phyloP scores from a whole-genome alignment of 1,140 invertebrate genomes.

The Heliconius melpomene region DNA sequence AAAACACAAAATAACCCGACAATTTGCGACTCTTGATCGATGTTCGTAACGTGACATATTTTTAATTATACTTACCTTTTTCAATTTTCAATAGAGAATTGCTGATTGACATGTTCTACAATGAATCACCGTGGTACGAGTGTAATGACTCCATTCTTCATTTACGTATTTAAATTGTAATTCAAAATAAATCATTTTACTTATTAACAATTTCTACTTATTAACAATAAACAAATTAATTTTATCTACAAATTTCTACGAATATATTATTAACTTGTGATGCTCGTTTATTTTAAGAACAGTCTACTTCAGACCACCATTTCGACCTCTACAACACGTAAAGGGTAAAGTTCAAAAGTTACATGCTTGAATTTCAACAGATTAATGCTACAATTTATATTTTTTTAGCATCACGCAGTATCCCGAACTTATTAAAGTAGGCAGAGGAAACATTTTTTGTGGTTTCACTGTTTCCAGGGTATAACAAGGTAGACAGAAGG shows the following conservation, averaged over 20 bases:
- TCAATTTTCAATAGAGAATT: background rate
- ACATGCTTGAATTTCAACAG: background rate
- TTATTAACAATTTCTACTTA: too few species aligned
- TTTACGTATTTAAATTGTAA: too few species aligned
- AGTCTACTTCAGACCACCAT: background rate
- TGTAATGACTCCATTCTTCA: too few species aligned
- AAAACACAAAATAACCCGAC: too few species aligned
- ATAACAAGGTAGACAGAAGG: too few species aligned
- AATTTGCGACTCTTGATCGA: background rate
- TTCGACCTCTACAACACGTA: background rate
- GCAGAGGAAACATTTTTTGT: too few species aligned
- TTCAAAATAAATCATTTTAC: too few species aligned
- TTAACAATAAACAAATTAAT: background rate
- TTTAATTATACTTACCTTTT: background rate
- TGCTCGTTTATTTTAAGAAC: background rate
- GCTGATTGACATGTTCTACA: background rate
- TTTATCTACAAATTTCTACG: background rate
- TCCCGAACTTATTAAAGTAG: too few species aligned
- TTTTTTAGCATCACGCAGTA: too few species aligned
- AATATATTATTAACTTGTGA: background rate
- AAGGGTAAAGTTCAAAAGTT: constrained; percentile 3
- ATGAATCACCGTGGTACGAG: too few species aligned
- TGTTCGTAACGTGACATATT: background rate
- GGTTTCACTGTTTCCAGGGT: too few species aligned
- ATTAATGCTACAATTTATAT: background rate